Percentiles rank a stretch among this genome's conserved stretches.
Evolutionary conservation across 2,797 vertebrate species (phyloP).

Genomic region (Urophycis tenuis): DNA sequence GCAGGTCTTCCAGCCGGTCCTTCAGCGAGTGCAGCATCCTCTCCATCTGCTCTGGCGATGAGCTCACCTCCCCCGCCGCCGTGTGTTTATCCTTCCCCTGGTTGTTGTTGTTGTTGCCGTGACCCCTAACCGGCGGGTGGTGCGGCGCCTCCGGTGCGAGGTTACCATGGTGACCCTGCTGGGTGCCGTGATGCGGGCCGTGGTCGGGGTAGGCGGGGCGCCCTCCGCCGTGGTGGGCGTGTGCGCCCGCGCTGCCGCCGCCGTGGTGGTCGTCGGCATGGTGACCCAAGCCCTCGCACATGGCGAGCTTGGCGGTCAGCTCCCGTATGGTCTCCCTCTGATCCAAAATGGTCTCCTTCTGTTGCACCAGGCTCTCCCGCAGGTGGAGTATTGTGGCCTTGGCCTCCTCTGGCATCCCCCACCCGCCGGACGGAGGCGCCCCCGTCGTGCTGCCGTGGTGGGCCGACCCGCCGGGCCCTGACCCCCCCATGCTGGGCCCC

Average conservation of each 20-base stretch:
- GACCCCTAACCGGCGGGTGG: constrained; percentile 43
- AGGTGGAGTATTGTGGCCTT: constrained; percentile 65
- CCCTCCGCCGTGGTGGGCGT: constrained; percentile 22
- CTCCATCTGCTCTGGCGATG: constrained; percentile 70
- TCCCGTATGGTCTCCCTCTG: constrained; percentile 66
- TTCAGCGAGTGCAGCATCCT: constrained; percentile 62
- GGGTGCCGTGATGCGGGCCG: constrained; percentile 37
- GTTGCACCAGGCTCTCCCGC: constrained; percentile 64
- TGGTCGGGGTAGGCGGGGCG: constrained; percentile 44
- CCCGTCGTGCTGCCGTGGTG: constrained; percentile 50
- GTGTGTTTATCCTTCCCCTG: constrained; percentile 61
- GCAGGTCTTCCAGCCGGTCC: constrained; percentile 61
- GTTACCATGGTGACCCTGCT: constrained; percentile 48
- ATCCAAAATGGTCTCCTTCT: constrained; percentile 67
- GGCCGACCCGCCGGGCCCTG: constrained; percentile 43
- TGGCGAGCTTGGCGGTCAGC: constrained; percentile 61
- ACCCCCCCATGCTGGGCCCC: constrained; percentile 26
- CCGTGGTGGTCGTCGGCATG: constrained; percentile 49
- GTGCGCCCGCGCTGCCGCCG: constrained; percentile 24
- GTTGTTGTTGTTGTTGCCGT: constrained; percentile 48
- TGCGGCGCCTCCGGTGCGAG: constrained; percentile 57
- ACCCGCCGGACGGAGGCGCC: constrained; percentile 58
- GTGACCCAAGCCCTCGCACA: constrained; percentile 58
- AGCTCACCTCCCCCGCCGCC: constrained; percentile 50
- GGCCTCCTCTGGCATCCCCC: constrained; percentile 67